Percentiles rank a stretch among this genome's conserved stretches.
These are phyloP conservation scores for Bibio marci DNA, from an alignment of 2,888 invertebrate species.

Conservation along the genomic window DNA sequence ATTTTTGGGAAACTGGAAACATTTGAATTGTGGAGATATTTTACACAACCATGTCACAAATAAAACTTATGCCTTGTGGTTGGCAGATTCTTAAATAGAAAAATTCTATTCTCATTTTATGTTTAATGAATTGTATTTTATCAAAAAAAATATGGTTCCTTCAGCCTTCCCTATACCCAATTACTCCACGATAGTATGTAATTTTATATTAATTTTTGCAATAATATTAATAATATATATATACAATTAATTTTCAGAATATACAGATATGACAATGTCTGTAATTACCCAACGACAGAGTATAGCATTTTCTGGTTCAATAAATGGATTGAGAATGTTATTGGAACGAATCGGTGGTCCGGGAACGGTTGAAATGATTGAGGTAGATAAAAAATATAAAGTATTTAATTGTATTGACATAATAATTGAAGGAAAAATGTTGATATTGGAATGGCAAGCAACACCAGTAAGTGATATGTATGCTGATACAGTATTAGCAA, in stretches of 20 bases:
- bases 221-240: background rate
- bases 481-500: slow-evolving; percentile 86
- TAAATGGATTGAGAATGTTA: slow-evolving; percentile 53
- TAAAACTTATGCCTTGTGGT: too few relatives aligned
- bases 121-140: too few relatives aligned
- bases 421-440: slow-evolving; percentile 60
- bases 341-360: slow-evolving; percentile 58
- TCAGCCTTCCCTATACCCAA: too few relatives aligned
- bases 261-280: slow-evolving; percentile 90
- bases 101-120: too few relatives aligned
- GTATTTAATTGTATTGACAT: slow-evolving; percentile 76
- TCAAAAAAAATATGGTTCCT: too few relatives aligned
- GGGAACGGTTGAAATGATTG: slow-evolving; percentile 46
- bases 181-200: too few relatives aligned
- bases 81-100: too few relatives aligned
- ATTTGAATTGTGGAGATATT: too few relatives aligned
- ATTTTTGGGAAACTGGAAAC: background rate
- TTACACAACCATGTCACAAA: too few relatives aligned
- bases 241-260: slow-evolving; percentile 59
- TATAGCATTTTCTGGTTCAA: slow-evolving; percentile 65
- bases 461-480: slow-evolving; percentile 96
- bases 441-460: slow-evolving; percentile 87
- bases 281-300: slow-evolving; percentile 86
- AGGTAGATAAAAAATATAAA: slow-evolving; percentile 52
- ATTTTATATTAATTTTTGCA: background rate